Percentiles rank a stretch among this genome's conserved stretches.
phyloP scores from a whole-genome alignment of 2,113 vertebrate species.

The Puma concolor region DNA sequence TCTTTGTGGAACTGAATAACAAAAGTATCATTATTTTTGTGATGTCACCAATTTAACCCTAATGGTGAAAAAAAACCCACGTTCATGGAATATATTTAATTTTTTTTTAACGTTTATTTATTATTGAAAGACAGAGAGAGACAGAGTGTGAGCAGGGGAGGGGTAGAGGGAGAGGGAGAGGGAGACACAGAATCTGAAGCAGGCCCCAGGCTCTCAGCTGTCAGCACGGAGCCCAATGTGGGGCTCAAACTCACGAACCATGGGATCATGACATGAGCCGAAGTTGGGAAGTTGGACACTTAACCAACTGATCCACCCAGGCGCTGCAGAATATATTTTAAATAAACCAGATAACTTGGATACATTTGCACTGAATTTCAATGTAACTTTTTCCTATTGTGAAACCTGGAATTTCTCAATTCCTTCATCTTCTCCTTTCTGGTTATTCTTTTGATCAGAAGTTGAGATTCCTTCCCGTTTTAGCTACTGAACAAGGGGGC shows the following conservation, averaged over 20 bases:
- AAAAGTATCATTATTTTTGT: conserved; percentile 10
- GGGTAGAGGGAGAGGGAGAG: too few relatives aligned
- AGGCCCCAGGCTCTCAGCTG: too few relatives aligned
- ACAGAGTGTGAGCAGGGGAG: too few relatives aligned
- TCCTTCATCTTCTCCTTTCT: not conserved
- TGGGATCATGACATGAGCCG: too few relatives aligned
- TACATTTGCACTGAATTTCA: not conserved
- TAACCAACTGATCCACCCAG: too few relatives aligned
- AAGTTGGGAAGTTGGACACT: too few relatives aligned
- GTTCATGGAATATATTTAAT: not conserved
- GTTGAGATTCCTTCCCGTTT: not conserved
- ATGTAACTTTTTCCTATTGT: not conserved
- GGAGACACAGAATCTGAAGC: too few relatives aligned
- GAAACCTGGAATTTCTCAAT: not conserved
- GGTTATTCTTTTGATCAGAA: not conserved
- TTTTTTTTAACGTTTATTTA: too few relatives aligned
- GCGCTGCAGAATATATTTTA: not conserved
- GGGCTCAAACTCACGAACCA: too few relatives aligned
- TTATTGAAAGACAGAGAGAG: too few relatives aligned
- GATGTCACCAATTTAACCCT: not conserved
- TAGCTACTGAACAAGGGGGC: not conserved
- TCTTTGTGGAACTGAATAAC: not conserved
- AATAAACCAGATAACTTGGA: not conserved
- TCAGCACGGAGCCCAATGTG: too few relatives aligned
- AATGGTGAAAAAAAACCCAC: not conserved